Conservation (phyloP, 2,113 vertebrate genomes). For the Ceyx cyanopectus region DNA sequence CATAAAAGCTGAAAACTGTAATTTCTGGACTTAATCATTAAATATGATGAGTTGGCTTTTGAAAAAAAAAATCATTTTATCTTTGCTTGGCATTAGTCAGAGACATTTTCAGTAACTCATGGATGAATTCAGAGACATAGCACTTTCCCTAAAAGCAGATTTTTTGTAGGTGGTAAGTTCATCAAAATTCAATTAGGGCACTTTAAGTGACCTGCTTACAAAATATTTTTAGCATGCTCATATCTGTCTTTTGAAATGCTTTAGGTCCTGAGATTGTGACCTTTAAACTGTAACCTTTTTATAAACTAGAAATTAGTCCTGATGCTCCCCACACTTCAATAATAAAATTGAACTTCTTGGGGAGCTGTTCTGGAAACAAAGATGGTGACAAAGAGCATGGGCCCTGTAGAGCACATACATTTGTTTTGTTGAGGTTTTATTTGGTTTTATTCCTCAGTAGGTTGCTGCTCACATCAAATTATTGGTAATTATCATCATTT, state of each 20-base stretch:
- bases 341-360: background rate
- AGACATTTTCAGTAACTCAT: background rate
- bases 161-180: slow-evolving; percentile 38
- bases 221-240: background rate
- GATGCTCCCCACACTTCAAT: background rate
- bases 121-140: background rate
- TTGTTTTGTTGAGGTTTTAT: background rate
- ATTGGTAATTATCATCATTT: too few relatives aligned
- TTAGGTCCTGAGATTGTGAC: background rate
- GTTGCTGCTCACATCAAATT: background rate
- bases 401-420: background rate
- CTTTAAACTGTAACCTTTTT: background rate
- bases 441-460: background rate
- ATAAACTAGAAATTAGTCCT: background rate
- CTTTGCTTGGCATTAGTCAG: slow-evolving; percentile 30
- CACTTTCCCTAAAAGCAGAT: background rate
- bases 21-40: background rate
- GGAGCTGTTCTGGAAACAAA: background rate
- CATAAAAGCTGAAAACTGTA: background rate
- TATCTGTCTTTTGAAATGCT: background rate
- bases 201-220: background rate
- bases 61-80: background rate
- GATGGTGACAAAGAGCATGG: background rate
- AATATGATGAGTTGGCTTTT: background rate
- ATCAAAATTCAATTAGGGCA: slow-evolving; percentile 3